Conservation (phyloP, 2,888 invertebrate species). For the Boloria selene region DNA sequence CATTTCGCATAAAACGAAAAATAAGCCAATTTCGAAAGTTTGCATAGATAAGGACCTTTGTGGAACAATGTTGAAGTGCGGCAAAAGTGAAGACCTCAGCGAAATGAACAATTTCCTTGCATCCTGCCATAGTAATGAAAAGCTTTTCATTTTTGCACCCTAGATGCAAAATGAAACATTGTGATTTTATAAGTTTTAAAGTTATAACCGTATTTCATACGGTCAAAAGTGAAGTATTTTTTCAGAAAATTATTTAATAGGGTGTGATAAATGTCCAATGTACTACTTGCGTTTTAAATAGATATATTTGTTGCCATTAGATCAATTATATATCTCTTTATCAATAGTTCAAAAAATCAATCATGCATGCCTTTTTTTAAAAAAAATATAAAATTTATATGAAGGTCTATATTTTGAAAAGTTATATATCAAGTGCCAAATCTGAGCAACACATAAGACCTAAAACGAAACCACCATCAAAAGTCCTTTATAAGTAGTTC, state of each 20-base stretch:
- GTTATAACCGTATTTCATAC: too few species aligned
- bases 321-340: too few species aligned
- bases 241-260: too few species aligned
- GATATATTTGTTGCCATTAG: too few species aligned
- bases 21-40: constrained; percentile 76
- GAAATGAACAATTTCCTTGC: constrained; percentile 14
- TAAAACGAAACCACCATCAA: constrained; percentile 10
- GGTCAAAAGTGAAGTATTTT: too few species aligned
- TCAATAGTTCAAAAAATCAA: too few species aligned
- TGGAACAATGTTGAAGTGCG: constrained; percentile 55
- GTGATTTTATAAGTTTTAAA: constrained; percentile 1
- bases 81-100: constrained; percentile 39
- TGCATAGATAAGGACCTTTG: constrained; percentile 72
- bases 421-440: background rate
- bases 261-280: too few species aligned
- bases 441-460: background rate
- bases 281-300: too few species aligned
- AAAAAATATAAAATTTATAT: too few species aligned
- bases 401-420: background rate
- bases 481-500: constrained; percentile 14
- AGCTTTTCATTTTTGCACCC: constrained; percentile 17
- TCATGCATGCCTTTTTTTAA: too few species aligned
- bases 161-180: constrained; percentile 2
- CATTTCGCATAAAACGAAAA: constrained; percentile 44
- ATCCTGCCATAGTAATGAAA: constrained; percentile 15